Evolutionary conservation across 2,113 vertebrate genomes (phyloP).

Genomic region (Zosterops borbonicus): DNA sequence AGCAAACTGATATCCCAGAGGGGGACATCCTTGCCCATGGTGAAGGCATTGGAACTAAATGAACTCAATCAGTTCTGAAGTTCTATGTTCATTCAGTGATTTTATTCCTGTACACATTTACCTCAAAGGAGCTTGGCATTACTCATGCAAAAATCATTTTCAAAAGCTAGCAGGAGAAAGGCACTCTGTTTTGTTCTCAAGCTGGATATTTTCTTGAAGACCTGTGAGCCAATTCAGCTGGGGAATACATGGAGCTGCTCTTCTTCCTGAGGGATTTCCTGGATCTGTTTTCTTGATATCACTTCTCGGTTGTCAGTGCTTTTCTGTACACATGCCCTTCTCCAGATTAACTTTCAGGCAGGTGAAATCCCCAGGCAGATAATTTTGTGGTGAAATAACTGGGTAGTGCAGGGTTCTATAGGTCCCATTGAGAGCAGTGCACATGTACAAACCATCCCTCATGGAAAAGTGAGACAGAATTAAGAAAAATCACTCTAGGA

Average conservation of each 20-base stretch:
- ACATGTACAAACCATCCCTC: neutral
- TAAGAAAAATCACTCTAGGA: slow-evolving; percentile 15
- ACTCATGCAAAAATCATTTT: neutral
- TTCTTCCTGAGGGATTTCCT: neutral
- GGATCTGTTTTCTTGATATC: neutral
- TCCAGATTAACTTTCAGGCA: neutral
- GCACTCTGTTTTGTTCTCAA: neutral
- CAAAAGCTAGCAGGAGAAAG: neutral
- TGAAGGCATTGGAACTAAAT: neutral
- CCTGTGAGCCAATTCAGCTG: neutral
- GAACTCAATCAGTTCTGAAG: neutral
- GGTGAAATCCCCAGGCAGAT: neutral
- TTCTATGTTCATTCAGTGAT: neutral
- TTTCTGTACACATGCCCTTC: neutral
- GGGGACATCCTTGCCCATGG: neutral
- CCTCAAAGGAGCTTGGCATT: neutral
- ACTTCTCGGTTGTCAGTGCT: neutral
- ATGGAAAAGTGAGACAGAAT: neutral
- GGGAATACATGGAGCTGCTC: neutral
- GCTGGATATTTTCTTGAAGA: neutral
- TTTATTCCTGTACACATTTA: neutral
- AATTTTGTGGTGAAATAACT: slow-evolving; percentile 30
- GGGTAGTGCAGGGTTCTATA: neutral
- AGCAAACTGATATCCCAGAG: neutral
- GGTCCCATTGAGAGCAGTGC: neutral